Conservation (phyloP, 2,888 invertebrate species). For the Mimumesa dahlbomi region DNA sequence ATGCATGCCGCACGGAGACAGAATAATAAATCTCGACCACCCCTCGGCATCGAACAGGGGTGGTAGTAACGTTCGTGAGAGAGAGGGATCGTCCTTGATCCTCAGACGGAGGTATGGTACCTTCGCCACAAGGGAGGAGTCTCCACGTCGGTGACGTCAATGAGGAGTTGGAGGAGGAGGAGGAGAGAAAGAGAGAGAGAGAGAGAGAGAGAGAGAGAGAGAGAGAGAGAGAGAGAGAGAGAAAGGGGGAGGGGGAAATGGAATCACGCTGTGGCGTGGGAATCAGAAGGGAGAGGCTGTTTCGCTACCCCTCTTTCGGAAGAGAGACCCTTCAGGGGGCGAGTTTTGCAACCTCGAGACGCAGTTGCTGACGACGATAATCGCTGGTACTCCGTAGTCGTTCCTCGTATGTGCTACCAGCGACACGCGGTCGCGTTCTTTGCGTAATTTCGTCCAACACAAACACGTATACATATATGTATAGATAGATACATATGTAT, state of each 20-base stretch:
- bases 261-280: slow-evolving; percentile 68
- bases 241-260: slow-evolving; percentile 51
- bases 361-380: slow-evolving; percentile 50
- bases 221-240: slow-evolving; percentile 52
- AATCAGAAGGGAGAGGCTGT: slow-evolving; percentile 67
- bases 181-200: slow-evolving; percentile 46
- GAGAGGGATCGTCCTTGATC: slow-evolving; percentile 35
- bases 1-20: slow-evolving; percentile 37
- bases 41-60: slow-evolving; percentile 42
- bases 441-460: not conserved
- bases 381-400: slow-evolving; percentile 49
- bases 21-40: slow-evolving; percentile 35
- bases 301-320: slow-evolving; percentile 53
- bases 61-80: slow-evolving; percentile 27
- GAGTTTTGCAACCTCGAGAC: slow-evolving; percentile 58
- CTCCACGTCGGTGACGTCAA: slow-evolving; percentile 37
- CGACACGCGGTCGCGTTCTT: slow-evolving; percentile 34
- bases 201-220: slow-evolving; percentile 52
- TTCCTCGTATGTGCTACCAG: slow-evolving; percentile 34
- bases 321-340: slow-evolving; percentile 52
- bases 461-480: too few relatives aligned
- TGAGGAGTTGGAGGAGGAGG: slow-evolving; percentile 56
- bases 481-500: too few relatives aligned
- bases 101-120: slow-evolving; percentile 37
- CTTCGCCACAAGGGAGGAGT: slow-evolving; percentile 61